These are phyloP conservation scores for Euura lappo DNA, from an alignment of 1,140 invertebrate genomes.

Conservation along the genomic window DNA sequence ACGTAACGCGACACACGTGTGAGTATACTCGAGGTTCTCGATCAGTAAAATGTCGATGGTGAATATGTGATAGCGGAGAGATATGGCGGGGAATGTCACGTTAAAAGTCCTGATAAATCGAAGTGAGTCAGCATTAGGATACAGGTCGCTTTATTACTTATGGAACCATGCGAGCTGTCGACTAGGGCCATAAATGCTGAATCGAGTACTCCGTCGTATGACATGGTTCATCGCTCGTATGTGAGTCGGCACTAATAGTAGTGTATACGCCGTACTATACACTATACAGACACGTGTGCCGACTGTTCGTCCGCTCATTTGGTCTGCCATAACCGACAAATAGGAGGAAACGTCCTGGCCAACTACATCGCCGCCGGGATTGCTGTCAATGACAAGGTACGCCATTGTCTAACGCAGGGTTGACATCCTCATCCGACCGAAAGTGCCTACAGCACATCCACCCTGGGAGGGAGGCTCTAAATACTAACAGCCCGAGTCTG, in stretches of 20 bases:
- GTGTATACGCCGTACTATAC: no score
- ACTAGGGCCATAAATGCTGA: neutral
- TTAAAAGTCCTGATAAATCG: neutral
- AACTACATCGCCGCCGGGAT: constrained; percentile 12
- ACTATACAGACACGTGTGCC: neutral
- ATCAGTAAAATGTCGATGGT: neutral
- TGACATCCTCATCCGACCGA: constrained; percentile 1
- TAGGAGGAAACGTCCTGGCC: constrained; percentile 2
- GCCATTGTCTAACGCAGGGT: constrained; percentile 11
- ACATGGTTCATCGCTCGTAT: neutral
- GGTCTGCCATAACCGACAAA: constrained; percentile 10
- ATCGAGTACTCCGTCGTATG: neutral
- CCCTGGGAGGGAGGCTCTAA: neutral
- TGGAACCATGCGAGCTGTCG: neutral
- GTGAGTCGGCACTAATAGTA: neutral
- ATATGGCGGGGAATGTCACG: neutral
- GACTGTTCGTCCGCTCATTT: neutral
- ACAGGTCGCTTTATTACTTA: neutral
- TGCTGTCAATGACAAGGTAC: constrained; percentile 9
- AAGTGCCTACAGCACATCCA: neutral
- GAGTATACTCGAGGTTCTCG: neutral
- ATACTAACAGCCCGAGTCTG: neutral
- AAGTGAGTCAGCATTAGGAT: neutral
- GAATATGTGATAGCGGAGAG: neutral
- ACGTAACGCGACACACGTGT: neutral